phyloP scores from a whole-genome alignment of 2,113 vertebrate genomes.

The Camelus bactrianus region DNA sequence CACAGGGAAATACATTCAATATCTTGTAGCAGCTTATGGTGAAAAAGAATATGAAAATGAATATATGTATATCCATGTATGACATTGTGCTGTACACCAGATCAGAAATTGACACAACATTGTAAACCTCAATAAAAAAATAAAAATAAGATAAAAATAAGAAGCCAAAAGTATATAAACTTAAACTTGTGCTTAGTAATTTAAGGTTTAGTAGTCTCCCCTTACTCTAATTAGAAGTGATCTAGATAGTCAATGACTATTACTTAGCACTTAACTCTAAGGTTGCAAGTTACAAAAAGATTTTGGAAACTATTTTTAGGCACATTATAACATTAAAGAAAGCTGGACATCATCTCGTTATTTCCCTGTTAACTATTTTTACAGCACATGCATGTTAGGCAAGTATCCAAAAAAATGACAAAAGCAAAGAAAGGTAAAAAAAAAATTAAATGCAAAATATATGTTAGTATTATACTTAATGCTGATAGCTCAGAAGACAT shows the following conservation, averaged over 20 bases:
- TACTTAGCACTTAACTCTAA: neutral
- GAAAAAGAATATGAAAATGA: too few relatives aligned
- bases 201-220: neutral
- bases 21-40: too few relatives aligned
- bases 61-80: too few relatives aligned
- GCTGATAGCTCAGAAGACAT: neutral
- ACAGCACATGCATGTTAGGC: neutral
- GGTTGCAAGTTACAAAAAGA: neutral
- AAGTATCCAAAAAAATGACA: neutral
- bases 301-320: slow-evolving; percentile 6
- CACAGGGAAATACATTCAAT: too few relatives aligned
- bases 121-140: too few relatives aligned
- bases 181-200: neutral
- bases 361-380: slow-evolving; percentile 2
- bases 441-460: neutral
- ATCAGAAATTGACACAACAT: too few relatives aligned
- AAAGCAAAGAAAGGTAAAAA: slow-evolving; percentile 18
- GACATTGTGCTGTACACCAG: too few relatives aligned
- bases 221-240: neutral
- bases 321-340: neutral
- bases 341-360: neutral
- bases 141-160: neutral
- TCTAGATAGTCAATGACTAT: neutral
- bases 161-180: neutral
- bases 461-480: neutral